Evolutionary conservation across 2,888 invertebrate species (phyloP).

Genomic region (Stenichneumon culpator): DNA sequence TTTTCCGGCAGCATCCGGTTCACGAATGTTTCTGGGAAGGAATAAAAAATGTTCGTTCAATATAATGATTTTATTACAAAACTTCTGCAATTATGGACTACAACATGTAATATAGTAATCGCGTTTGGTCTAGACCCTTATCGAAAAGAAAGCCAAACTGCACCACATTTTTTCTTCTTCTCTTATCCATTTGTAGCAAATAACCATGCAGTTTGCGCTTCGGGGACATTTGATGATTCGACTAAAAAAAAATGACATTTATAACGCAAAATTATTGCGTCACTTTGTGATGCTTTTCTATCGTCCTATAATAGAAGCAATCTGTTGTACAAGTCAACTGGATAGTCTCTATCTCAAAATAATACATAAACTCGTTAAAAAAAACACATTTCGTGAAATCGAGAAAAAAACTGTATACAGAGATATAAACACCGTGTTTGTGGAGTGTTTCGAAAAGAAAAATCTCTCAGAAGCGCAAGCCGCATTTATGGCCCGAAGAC

Average conservation of each 20-base stretch:
- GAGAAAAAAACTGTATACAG: slow-evolving; percentile 25
- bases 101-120: slow-evolving; percentile 85
- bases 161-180: slow-evolving; percentile 74
- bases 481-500: slow-evolving; percentile 74
- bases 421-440: not conserved
- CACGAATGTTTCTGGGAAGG: slow-evolving; percentile 8
- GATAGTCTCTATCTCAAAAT: slow-evolving; percentile 31
- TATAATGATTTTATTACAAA: slow-evolving; percentile 85
- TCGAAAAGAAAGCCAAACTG: slow-evolving; percentile 81
- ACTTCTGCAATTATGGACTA: slow-evolving; percentile 84
- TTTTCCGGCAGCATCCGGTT: not conserved
- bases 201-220: slow-evolving; percentile 75
- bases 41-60: slow-evolving; percentile 73
- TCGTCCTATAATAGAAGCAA: slow-evolving; percentile 19
- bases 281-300: slow-evolving; percentile 38
- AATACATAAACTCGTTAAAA: slow-evolving; percentile 38
- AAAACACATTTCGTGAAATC: not conserved
- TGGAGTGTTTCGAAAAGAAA: slow-evolving; percentile 30
- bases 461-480: slow-evolving; percentile 76
- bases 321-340: slow-evolving; percentile 17
- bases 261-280: slow-evolving; percentile 51
- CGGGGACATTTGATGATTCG: slow-evolving; percentile 70
- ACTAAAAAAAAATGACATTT: slow-evolving; percentile 35
- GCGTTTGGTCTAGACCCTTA: slow-evolving; percentile 84
- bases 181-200: slow-evolving; percentile 74